Percentiles rank a stretch among this genome's conserved stretches.
These are phyloP conservation scores for Dryoscopus gambensis DNA, from an alignment of 2,113 vertebrate genomes.

Conservation along the genomic window DNA sequence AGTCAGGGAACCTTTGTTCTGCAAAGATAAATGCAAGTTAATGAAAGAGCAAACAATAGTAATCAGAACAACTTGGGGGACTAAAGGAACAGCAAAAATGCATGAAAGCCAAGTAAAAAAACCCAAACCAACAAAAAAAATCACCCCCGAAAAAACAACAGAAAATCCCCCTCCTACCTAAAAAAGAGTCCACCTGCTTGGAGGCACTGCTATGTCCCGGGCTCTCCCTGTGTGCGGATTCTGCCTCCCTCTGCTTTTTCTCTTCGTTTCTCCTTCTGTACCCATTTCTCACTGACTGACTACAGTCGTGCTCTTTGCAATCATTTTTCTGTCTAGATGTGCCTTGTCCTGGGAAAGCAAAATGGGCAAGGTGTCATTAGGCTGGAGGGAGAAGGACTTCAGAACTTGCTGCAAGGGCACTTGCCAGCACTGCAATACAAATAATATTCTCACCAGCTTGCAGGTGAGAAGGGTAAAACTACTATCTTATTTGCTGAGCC, in stretches of 20 bases:
- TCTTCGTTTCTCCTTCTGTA: background rate
- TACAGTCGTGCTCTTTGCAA: background rate
- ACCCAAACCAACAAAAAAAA: background rate
- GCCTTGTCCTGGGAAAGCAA: background rate
- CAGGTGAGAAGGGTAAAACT: background rate
- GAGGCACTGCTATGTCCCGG: background rate
- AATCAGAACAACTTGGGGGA: background rate
- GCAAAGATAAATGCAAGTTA: background rate
- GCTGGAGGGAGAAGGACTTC: background rate
- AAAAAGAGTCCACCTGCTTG: background rate
- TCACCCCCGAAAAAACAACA: accelerated
- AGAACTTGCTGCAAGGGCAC: background rate
- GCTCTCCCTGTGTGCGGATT: background rate
- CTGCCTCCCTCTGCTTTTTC: background rate
- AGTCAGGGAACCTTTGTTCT: background rate
- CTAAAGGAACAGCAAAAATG: background rate
- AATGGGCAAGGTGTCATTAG: background rate
- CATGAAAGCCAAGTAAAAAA: background rate
- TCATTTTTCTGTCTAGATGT: background rate
- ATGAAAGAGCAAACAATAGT: background rate
- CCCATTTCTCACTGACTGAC: background rate
- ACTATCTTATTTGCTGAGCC: background rate
- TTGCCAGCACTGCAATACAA: background rate
- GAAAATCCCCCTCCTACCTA: background rate
- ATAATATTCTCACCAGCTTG: background rate